These are phyloP conservation scores for Meloidogyne chitwoodi DNA, from an alignment of 1,140 invertebrate species.

Conservation along the genomic window DNA sequence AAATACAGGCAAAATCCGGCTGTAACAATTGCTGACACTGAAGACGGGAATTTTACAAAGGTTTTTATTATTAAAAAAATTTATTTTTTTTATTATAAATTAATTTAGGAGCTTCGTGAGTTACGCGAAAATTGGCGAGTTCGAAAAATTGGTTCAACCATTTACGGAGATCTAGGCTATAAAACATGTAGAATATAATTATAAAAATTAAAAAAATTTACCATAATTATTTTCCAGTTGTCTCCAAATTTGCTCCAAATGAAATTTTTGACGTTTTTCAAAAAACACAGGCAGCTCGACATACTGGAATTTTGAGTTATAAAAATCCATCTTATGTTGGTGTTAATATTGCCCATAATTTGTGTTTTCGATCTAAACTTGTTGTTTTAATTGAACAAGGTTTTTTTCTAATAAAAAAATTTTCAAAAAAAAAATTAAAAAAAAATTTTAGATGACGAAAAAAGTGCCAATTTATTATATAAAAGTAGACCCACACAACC, in stretches of 20 bases:
- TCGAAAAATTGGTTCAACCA: constrained; percentile 36
- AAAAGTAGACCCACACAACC: constrained; percentile 9
- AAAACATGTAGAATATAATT: constrained; percentile 33
- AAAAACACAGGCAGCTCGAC: constrained; percentile 15
- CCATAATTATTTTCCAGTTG: constrained; percentile 17
- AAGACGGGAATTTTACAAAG: neutral
- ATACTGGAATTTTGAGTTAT: neutral
- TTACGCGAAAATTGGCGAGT: constrained; percentile 45
- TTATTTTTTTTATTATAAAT: constrained; percentile 29
- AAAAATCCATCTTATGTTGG: neutral
- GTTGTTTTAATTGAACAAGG: constrained; percentile 8
- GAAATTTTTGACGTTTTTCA: constrained; percentile 44
- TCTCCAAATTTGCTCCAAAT: constrained; percentile 30
- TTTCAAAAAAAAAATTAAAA: neutral
- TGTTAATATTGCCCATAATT: neutral
- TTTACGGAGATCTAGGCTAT: constrained; percentile 46
- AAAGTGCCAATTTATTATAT: constrained; percentile 16
- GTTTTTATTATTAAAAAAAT: neutral
- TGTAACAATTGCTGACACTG: neutral
- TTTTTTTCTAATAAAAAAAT: neutral
- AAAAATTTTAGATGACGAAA: constrained; percentile 17
- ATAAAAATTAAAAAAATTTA: neutral
- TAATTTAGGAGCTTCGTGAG: constrained; percentile 33
- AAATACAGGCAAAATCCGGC: neutral
- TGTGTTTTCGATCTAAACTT: constrained; percentile 10